Evolutionary conservation across 2,888 invertebrate genomes (phyloP).

Genomic region (Globia sparganii): DNA sequence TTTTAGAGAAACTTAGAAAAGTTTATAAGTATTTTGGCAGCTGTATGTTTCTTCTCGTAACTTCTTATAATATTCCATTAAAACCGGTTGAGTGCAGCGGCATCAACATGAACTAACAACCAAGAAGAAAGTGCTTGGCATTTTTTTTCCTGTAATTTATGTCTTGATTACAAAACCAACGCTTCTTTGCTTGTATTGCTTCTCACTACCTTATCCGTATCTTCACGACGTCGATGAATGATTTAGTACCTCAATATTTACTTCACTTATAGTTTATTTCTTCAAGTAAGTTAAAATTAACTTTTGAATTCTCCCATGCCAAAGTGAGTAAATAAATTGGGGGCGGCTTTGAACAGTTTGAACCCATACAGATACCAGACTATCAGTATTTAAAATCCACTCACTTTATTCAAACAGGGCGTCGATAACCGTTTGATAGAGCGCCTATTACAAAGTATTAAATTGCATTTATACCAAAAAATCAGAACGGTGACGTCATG

Average conservation of each 20-base stretch:
- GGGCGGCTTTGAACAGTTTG: conserved; percentile 42
- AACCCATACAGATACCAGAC: conserved; percentile 27
- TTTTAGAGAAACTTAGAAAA: neutral
- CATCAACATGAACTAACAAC: neutral
- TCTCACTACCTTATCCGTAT: neutral
- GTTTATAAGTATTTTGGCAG: neutral
- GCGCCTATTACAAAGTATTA: conserved; percentile 51
- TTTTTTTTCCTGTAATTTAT: neutral
- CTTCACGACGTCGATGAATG: neutral
- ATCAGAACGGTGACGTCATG: conserved; percentile 59
- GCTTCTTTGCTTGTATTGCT: neutral
- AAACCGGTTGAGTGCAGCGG: neutral
- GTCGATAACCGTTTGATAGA: conserved; percentile 51
- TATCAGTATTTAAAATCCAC: conserved; percentile 56
- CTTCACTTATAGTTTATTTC: neutral
- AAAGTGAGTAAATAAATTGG: conserved; percentile 21
- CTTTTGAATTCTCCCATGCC: neutral
- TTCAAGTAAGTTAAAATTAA: neutral
- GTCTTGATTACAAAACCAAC: neutral
- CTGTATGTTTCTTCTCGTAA: neutral
- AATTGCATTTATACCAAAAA: conserved; percentile 60
- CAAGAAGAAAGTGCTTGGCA: too few species aligned
- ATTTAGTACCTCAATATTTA: neutral
- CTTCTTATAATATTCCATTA: neutral
- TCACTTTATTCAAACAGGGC: conserved; percentile 56